Evolutionary conservation across 2,888 invertebrate species (phyloP).

Genomic region (Drosophila rubida): DNA sequence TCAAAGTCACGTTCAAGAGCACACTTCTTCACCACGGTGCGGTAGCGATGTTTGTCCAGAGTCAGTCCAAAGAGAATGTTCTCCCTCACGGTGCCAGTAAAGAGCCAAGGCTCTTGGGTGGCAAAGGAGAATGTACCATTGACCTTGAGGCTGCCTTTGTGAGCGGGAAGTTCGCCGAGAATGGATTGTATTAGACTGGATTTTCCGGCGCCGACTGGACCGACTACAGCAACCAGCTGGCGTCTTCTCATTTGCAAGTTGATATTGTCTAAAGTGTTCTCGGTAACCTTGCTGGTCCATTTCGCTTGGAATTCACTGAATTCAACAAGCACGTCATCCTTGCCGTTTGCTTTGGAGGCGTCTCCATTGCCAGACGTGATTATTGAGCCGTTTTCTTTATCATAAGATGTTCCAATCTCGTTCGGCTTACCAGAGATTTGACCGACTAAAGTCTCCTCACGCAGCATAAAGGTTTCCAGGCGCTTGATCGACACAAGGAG

Average conservation of each 20-base stretch:
- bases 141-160: slow-evolving; percentile 86
- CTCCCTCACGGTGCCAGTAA: slow-evolving; percentile 88
- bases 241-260: slow-evolving; percentile 88
- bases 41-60: slow-evolving; percentile 87
- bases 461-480: slow-evolving; percentile 87
- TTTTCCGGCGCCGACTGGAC: slow-evolving; percentile 90
- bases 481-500: slow-evolving; percentile 86
- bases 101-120: slow-evolving; percentile 93
- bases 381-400: slow-evolving; percentile 45
- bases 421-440: slow-evolving; percentile 69
- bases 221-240: slow-evolving; percentile 88
- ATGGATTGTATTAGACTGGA: slow-evolving; percentile 86
- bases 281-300: slow-evolving; percentile 87
- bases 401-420: slow-evolving; percentile 10
- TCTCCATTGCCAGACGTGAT: slow-evolving; percentile 15
- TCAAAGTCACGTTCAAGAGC: slow-evolving; percentile 86
- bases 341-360: slow-evolving; percentile 5
- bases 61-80: slow-evolving; percentile 87
- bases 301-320: slow-evolving; percentile 88
- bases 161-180: slow-evolving; percentile 85
- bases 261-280: slow-evolving; percentile 88
- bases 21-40: slow-evolving; percentile 85
- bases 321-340: slow-evolving; percentile 83
- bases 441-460: slow-evolving; percentile 85
- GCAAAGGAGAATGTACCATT: slow-evolving; percentile 89